These are phyloP conservation scores for Capromys pilorides DNA, from an alignment of 2,797 vertebrate species.

Conservation along the genomic window DNA sequence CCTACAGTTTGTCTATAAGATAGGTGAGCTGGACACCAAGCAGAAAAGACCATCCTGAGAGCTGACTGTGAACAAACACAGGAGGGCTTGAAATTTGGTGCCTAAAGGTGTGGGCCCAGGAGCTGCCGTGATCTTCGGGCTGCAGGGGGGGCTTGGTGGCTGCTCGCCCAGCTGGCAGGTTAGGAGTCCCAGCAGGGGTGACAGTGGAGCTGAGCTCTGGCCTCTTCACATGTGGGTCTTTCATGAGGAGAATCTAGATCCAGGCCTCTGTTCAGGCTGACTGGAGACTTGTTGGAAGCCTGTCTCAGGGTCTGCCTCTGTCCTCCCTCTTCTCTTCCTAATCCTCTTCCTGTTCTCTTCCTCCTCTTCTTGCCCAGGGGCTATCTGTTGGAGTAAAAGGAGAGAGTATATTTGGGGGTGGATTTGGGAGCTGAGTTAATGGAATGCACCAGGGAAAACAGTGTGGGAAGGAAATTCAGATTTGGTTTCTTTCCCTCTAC, in stretches of 20 bases:
- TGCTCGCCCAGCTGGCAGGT: not conserved
- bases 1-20: not conserved
- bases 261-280: not conserved
- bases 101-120: not conserved
- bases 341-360: not conserved
- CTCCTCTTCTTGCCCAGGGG: not conserved
- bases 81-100: not conserved
- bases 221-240: not conserved
- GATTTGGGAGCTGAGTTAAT: not conserved
- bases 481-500: not conserved
- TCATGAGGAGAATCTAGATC: not conserved
- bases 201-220: not conserved
- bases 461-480: not conserved
- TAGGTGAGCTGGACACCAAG: not conserved
- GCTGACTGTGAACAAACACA: conserved; percentile 12
- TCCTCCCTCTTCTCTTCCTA: not conserved
- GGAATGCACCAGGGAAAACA: not conserved
- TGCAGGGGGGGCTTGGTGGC: not conserved
- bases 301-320: not conserved
- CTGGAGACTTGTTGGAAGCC: not conserved
- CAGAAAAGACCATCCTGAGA: not conserved
- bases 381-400: not conserved
- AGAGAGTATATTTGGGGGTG: not conserved
- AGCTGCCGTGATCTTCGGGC: not conserved
- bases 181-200: not conserved